phyloP scores from a whole-genome alignment of 2,113 vertebrate species.

The Cathartes aura region DNA sequence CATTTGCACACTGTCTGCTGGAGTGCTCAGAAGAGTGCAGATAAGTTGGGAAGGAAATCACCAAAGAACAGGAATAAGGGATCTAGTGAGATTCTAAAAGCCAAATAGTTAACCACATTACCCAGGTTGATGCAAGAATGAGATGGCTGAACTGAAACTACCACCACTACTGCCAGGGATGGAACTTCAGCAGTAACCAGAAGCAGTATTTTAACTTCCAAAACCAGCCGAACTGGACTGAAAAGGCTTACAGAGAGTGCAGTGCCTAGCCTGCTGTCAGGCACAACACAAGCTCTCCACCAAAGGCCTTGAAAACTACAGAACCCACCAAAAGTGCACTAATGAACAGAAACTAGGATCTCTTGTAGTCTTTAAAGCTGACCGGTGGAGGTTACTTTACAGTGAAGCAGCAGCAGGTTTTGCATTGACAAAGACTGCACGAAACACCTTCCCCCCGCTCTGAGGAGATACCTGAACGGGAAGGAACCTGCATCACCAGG shows the following conservation, averaged over 20 bases:
- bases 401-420: neutral
- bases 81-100: neutral
- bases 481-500: neutral
- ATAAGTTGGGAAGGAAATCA: neutral
- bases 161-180: neutral
- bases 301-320: neutral
- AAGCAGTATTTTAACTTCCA: neutral
- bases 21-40: neutral
- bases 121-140: neutral
- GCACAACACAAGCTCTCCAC: neutral
- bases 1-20: neutral
- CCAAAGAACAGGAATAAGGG: neutral
- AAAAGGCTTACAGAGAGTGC: neutral
- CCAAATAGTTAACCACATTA: neutral
- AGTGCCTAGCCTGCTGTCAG: neutral
- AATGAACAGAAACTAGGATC: neutral
- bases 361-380: neutral
- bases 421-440: neutral
- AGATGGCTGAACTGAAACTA: neutral
- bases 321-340: neutral
- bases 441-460: neutral
- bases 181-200: neutral
- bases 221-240: neutral
- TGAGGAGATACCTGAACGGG: neutral
- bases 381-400: rapidly evolving